Base-by-base conservation (phyloP, 2,797 vertebrate species). In the Amniataba percoides region DNA sequence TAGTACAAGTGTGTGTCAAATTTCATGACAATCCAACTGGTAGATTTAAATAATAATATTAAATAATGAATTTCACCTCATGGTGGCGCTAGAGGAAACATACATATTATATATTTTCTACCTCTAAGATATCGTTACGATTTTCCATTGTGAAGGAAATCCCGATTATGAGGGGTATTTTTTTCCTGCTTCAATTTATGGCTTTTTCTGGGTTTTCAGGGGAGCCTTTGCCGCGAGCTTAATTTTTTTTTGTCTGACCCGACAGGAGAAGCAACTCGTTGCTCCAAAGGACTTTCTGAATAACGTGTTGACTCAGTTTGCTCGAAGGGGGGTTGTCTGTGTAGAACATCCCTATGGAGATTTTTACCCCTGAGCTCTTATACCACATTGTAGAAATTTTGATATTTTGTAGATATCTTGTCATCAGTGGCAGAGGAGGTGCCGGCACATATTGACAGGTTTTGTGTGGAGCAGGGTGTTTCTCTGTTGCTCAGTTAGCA, bases 281-380 rank as follows among this genome's bases (percentile, higher is more conserved):
- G 71, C 72, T 83, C 86, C 57, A 53, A 67, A 88, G 56, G 74
- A 68, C 76, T 66, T 74, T 73, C 56, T 48, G 68, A 85, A 55
- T 75, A 72, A 31, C 9, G 21, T 63, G 85, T 88, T 90, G 88
- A 83, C 86, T 90, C 80, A 64, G 67, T 82, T 88, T 78, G 89
- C 87, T 93, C 72, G 83, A 72, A 91, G 91, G 83, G 42, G 56
- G 68, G 66, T 74, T 74, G 74, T 69, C 78, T 87, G 71, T 63
- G 43, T 73, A 77, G 62, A 84, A 73, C 58, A 74, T 74, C 74
- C 67, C 87, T 62, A 23, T 52, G 58, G 81, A 89, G 86, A 62
- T 42, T 77, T 81, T 69, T 56, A 67, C 67, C 68, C 31, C 34
- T 39, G n/a, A 76, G 49, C 78, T 81, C 87, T 87, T 49, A 3